These are phyloP conservation scores for Microctonus brassicae DNA, from an alignment of 2,888 invertebrate genomes.

Conservation along the genomic window DNA sequence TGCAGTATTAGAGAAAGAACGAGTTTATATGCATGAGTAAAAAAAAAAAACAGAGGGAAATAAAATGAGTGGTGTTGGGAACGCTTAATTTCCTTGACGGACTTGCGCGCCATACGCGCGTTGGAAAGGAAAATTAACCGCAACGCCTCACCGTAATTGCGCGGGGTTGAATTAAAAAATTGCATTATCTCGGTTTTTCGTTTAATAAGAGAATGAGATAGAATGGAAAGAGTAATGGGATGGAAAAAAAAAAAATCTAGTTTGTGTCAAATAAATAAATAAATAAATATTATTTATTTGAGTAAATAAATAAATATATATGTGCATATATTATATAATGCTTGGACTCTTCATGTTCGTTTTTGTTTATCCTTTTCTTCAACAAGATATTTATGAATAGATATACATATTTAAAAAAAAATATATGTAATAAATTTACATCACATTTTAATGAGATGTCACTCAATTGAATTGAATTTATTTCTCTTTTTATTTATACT, in stretches of 20 bases:
- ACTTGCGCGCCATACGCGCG: conserved; percentile 23
- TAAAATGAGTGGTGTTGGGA: conserved; percentile 6
- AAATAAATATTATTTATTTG: no score
- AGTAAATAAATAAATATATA: no score
- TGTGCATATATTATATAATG: no score
- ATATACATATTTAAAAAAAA: neutral
- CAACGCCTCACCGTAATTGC: conserved; percentile 36
- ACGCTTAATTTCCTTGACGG: conserved; percentile 36
- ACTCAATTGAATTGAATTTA: conserved; percentile 29
- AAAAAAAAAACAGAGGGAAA: neutral
- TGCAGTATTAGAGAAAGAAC: neutral
- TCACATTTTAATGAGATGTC: conserved; percentile 37
- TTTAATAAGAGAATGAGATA: conserved; percentile 31
- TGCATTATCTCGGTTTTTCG: conserved; percentile 36
- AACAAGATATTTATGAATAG: neutral
- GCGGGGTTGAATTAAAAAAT: conserved; percentile 34
- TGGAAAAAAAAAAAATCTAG: neutral
- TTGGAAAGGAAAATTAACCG: conserved; percentile 34
- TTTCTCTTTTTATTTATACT: conserved; percentile 10
- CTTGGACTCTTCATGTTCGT: conserved; percentile 15
- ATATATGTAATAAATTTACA: conserved; percentile 8
- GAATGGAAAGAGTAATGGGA: conserved; percentile 13
- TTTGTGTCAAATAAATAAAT: no score
- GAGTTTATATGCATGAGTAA: no score
- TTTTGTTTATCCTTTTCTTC: conserved; percentile 21